A percentile compares a stretch with the other conserved stretches of the same genome.
Conservation (phyloP, 1,140 invertebrate genomes). For the Batillaria attramentaria region DNA sequence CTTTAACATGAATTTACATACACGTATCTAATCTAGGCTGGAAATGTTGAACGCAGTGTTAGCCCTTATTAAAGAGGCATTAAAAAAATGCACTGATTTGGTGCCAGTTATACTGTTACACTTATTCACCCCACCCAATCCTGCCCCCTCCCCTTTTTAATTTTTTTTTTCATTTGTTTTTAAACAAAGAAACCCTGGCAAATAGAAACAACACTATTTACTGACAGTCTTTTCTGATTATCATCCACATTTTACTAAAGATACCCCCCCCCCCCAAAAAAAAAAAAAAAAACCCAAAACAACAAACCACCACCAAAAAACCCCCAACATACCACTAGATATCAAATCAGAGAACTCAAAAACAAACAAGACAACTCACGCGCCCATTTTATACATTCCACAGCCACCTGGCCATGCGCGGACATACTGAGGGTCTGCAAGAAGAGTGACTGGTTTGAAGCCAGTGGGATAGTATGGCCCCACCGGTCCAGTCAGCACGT, state of each 20-base stretch:
- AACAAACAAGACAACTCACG: too few relatives aligned
- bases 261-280: neutral
- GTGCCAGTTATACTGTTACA: neutral
- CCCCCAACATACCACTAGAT: too few relatives aligned
- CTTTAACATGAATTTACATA: too few relatives aligned
- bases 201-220: neutral
- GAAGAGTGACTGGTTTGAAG: conserved; percentile 83
- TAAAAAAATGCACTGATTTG: neutral
- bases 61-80: neutral
- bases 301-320: too few relatives aligned
- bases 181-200: too few relatives aligned
- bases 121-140: neutral
- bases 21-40: too few relatives aligned
- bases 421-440: conserved; percentile 86
- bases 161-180: neutral
- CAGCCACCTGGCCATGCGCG: conserved; percentile 94
- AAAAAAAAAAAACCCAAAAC: too few relatives aligned
- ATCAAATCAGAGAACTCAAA: too few relatives aligned
- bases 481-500: conserved; percentile 92
- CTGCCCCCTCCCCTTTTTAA: neutral
- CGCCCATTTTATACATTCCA: conserved; percentile 95
- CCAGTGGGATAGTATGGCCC: conserved; percentile 89
- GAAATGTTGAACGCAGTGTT: neutral
- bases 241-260: too few relatives aligned
- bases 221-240: neutral